These are phyloP conservation scores for Galeruca laticollis DNA, from an alignment of 2,888 invertebrate species.

Conservation along the genomic window DNA sequence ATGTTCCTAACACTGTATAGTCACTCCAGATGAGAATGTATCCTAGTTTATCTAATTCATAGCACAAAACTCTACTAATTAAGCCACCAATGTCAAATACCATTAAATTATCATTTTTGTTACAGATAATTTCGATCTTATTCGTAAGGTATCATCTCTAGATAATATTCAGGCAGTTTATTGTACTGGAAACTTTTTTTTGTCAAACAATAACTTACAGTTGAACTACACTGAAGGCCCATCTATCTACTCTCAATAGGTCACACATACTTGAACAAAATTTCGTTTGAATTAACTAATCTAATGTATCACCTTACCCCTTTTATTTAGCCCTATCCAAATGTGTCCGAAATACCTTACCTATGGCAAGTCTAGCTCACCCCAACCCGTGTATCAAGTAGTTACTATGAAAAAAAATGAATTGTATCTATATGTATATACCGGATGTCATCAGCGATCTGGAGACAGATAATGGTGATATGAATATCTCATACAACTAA, in stretches of 20 bases:
- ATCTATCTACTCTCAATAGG: conserved; percentile 14
- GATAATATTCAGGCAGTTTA: no score
- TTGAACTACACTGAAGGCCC: background rate
- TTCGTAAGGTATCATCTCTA: no score
- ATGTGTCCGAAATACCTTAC: conserved; percentile 5
- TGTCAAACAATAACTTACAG: background rate
- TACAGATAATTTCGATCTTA: no score
- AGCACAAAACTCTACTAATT: no score
- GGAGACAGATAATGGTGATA: no score
- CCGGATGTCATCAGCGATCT: conserved; percentile 8
- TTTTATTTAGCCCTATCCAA: conserved; percentile 1
- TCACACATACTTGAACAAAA: conserved; percentile 20
- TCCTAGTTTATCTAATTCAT: no score
- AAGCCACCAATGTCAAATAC: no score
- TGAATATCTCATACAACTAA: no score
- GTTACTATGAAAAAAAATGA: conserved; percentile 11
- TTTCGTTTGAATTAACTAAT: conserved; percentile 14
- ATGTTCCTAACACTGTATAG: no score
- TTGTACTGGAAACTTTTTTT: no score
- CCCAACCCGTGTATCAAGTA: conserved; percentile 7
- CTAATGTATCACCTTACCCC: conserved; percentile 4
- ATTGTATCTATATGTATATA: background rate
- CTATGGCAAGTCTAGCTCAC: conserved; percentile 1
- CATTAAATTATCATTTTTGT: no score
- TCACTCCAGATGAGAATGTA: no score